Evolutionary conservation across 2,888 invertebrate species (phyloP).

Genomic region (Dynastes maya): DNA sequence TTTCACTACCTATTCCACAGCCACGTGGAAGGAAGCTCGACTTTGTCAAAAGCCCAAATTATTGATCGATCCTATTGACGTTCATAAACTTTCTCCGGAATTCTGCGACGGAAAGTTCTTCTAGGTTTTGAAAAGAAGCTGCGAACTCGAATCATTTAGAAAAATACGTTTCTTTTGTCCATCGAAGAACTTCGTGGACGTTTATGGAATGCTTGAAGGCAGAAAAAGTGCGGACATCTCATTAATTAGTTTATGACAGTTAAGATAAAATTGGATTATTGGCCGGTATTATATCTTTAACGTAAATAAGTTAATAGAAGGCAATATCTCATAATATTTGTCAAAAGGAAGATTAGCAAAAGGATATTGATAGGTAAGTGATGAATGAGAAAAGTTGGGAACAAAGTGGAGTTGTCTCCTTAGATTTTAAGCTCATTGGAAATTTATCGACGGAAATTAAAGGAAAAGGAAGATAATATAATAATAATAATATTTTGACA

Average conservation of each 20-base stretch:
- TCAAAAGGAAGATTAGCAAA: no score
- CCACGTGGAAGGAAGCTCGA: constrained; percentile 13
- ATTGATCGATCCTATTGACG: constrained; percentile 35
- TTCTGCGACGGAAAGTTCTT: constrained; percentile 19
- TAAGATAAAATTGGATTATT: no score
- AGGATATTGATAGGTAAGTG: no score
- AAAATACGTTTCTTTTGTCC: constrained; percentile 10
- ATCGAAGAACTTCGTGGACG: neutral
- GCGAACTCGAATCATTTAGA: constrained; percentile 13
- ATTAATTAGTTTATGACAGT: neutral
- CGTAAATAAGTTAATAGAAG: no score
- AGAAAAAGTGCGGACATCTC: neutral
- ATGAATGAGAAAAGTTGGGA: no score
- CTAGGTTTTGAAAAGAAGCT: neutral
- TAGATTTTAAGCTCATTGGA: no score
- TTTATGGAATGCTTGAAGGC: neutral
- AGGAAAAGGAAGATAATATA: no score
- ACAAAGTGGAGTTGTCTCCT: no score
- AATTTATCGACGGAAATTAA: no score
- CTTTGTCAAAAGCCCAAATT: constrained; percentile 29
- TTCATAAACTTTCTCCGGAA: constrained; percentile 33
- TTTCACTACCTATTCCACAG: constrained; percentile 1
- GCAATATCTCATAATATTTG: no score
- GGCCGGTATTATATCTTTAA: no score
- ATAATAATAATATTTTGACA: no score